Base-by-base conservation (phyloP, 2,888 invertebrate species). In the Smittia aterrima region DNA sequence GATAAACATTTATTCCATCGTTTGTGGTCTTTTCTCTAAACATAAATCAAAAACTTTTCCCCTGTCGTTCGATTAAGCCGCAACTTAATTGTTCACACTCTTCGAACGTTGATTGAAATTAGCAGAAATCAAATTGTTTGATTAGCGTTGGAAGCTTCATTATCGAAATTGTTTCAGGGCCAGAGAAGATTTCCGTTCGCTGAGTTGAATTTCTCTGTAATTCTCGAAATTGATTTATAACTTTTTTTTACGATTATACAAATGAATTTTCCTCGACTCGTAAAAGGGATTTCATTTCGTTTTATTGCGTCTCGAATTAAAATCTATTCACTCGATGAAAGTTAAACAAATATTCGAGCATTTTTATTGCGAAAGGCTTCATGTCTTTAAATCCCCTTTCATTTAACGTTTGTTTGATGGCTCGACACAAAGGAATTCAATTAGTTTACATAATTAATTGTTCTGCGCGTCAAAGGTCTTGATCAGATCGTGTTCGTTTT, bases 201-300 rank as follows among this genome's bases (percentile, higher is more conserved):
- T n/a, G n/a, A n/a, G 3, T 32, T 32, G 4, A 32, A 9, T 32
- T 9, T 32, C 66, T 24, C 40, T 22, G 40, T 66, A 66, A 66
- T 38, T 66, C 66, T 22, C 66, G 16, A 66, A 38, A 68, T 68
- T 68, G 68, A 68, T 68, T 68, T 68, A 68, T 68, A 53, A 25
- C 32, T 32, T 32, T 32, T n/a, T n/a, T 32, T 32, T 32, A 32
- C 9, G 32, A 32, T 9, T n/a, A n/a, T n/a, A n/a, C 32, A 32
- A 32, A 32, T 32, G n/a, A 32, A 32, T 32, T 32, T 32, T n/a
- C n/a, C n/a, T n/a, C n/a, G 32, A 32, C 4, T 9, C 4, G 32
- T 32, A 6, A 32, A 32, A n/a, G n/a, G 32, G 32, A 32, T 32
- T 32, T 9, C 32, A 32, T 6, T 6, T 9, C 9, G 3, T 68